Base-by-base conservation (phyloP, 2,797 vertebrate genomes). In the Takifugu ocellatus region DNA sequence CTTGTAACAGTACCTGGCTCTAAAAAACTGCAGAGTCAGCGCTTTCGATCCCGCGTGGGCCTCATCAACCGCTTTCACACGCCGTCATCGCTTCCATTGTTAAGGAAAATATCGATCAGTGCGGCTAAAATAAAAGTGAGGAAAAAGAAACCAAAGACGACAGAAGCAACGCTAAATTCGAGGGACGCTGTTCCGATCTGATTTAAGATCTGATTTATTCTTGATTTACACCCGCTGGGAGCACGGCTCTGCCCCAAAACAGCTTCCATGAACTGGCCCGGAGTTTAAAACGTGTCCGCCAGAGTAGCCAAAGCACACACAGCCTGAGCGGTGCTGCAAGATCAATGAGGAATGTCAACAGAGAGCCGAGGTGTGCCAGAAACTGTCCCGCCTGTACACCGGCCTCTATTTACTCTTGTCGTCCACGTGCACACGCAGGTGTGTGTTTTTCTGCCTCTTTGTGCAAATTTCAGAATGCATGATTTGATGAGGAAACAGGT, bases 271-370 rank as follows among this genome's bases (percentile, higher is more conserved):
- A 26, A 15, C 10, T 48, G 47, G 9, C 15, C 16, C n/a, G 7
- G n/a, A 45, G 44, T 17, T 17, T 45, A 8, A 45, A 45, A 21
- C n/a, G n/a, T 45, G 44, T 46, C 45, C 17, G 24, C 5, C 15
- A 17, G n/a, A 46, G 17, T 24, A 46, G 17, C 17, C 15, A n/a
- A 17, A 44, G 43, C n/a, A 14, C 43, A 10, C 21, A 48, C 1
- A 47, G 47, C 24, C 61, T 59, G 72, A 56, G 58, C 55, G 75
- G 54, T 61, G 66, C 70, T 58, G 43, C 26, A 69, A 73, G 82
- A 84, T 84, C 87, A 70, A 79, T 84, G 70, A 66, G 63, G 63
- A 76, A 72, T 83, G 75, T 85, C 78, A 84, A 87, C 85, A 88
- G 60, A 82, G 27, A 42, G 10, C 58, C 59, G 66, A 74, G 60